Base-by-base conservation (phyloP, 2,797 vertebrate genomes). In the Neoniphon sammara region DNA sequence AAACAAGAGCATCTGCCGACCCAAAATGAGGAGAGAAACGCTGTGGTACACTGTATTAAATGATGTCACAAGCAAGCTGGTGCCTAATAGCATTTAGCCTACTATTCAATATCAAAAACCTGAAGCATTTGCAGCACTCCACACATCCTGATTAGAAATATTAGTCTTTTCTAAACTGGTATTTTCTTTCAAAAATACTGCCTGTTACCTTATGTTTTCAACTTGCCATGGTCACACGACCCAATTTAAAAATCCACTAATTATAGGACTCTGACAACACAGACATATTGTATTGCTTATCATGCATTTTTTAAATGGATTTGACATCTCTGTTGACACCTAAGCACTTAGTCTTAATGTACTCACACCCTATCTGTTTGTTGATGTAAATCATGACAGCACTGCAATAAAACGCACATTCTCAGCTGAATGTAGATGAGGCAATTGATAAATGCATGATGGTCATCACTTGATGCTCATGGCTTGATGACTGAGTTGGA, bases 401-500 rank as follows among this genome's bases (percentile, higher is more conserved):
- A 7, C 85, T 78, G 86, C 85, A 85, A 88, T 87, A 86, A 85
- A 87, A 85, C 4, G 66, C 75, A 85, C 85, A 78, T 52, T 85
- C 79, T 81, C 86, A 31, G 80, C 70, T 84, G 87, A 79, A 90
- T 85, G 80, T 70, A 76, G 86, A 91, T 83, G 78, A 89, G 77
- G 64, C 77, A 81, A 77, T 81, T 83, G 88, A 91, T 88, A 82
- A 85, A 90, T 67, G 80, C 81, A 77, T 69, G 85, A 72, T 85
- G 87, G 78, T 80, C 89, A 90, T 88, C 89, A 90, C 88, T 90
- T 88, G 86, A 90, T 88, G 88, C 87, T 87, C 83, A 57, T 58
- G 64, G 84, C 71, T 80, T 74, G 75, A 76, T 79, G 79, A 83
- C 75, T 63, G 88, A 87, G 85, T 80, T 77, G 82, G 68, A 75